Percentiles rank a stretch among this genome's conserved stretches.
These are phyloP conservation scores for Hemiprocne comata DNA, from an alignment of 2,113 vertebrate genomes.

Conservation along the genomic window DNA sequence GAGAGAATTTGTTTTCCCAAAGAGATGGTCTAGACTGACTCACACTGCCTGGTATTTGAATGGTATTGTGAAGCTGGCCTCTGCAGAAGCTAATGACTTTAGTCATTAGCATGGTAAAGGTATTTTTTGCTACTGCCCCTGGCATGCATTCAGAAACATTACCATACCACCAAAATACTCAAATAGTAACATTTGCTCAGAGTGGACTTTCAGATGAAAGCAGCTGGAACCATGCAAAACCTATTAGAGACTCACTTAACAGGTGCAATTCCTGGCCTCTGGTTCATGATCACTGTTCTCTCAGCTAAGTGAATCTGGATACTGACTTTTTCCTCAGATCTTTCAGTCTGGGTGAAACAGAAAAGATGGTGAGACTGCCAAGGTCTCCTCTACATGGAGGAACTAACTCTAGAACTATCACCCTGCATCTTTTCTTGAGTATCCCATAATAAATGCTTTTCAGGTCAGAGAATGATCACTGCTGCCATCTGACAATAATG, in stretches of 20 bases:
- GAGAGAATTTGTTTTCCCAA: background rate
- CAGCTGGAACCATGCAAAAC: background rate
- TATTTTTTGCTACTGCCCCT: slow-evolving; percentile 20
- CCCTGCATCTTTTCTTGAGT: background rate
- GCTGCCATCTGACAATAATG: background rate
- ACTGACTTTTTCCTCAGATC: background rate
- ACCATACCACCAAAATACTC: background rate
- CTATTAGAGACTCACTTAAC: background rate
- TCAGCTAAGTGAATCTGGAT: background rate
- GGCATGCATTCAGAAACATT: background rate
- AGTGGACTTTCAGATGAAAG: background rate
- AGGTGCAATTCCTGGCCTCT: background rate
- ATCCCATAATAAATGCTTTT: background rate
- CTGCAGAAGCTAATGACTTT: background rate
- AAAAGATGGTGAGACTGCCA: background rate
- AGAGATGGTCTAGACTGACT: background rate
- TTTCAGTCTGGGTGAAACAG: background rate
- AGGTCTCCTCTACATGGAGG: background rate
- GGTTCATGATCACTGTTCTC: background rate
- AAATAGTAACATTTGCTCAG: background rate
- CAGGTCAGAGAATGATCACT: background rate
- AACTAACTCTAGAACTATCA: background rate
- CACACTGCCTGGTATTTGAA: slow-evolving; percentile 28
- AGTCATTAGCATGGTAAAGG: slow-evolving; percentile 5
- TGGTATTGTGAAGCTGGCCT: background rate